A percentile compares a stretch with the other conserved stretches of the same genome.
phyloP scores from a whole-genome alignment of 2,113 vertebrate species.

The Drymodes brunneopygia region DNA sequence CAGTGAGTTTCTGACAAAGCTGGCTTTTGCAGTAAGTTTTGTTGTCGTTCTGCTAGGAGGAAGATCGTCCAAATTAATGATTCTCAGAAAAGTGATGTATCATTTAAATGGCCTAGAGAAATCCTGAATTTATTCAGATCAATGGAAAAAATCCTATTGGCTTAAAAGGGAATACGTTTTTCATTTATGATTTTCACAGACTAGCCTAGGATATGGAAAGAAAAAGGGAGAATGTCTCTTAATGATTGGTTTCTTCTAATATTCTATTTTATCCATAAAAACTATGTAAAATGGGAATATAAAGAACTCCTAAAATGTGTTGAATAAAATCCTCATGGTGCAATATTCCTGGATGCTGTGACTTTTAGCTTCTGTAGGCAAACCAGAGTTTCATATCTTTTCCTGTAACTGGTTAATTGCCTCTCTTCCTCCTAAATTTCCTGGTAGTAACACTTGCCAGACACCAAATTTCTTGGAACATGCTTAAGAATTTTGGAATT shows the following conservation, averaged over 20 bases:
- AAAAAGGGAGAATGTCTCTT: background rate
- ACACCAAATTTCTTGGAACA: background rate
- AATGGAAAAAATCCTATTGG: background rate
- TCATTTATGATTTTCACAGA: background rate
- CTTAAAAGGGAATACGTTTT: slow-evolving; percentile 3
- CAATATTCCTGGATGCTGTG: background rate
- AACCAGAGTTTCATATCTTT: background rate
- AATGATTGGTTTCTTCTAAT: background rate
- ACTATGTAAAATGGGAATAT: background rate
- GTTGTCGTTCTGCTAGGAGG: background rate
- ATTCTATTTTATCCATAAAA: background rate
- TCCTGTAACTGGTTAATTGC: background rate
- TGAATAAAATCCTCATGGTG: background rate
- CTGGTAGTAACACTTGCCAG: background rate
- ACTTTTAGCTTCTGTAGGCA: background rate
- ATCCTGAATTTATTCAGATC: background rate
- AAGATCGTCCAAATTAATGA: background rate
- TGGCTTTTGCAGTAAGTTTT: background rate
- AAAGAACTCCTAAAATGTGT: background rate
- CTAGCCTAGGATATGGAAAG: background rate
- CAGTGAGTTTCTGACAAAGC: background rate
- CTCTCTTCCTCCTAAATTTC: background rate
- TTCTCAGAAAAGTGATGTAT: background rate
- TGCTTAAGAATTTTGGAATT: background rate
- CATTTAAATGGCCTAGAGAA: background rate